phyloP scores from a whole-genome alignment of 2,113 vertebrate species.

The Apodemus speciosus region DNA sequence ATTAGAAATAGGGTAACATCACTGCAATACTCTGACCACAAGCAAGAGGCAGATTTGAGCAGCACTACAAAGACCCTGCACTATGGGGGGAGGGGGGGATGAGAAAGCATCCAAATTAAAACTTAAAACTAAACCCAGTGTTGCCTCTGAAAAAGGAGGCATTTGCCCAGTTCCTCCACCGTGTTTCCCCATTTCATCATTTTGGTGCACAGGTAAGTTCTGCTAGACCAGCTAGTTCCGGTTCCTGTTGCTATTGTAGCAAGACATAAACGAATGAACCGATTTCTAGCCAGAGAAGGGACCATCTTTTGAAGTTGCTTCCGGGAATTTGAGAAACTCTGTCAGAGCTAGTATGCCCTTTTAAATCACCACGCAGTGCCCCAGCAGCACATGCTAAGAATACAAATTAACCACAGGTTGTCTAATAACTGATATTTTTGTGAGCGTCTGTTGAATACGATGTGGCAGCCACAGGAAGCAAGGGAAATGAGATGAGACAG shows the following conservation, averaged over 20 bases:
- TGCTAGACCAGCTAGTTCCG: neutral
- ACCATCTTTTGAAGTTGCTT: neutral
- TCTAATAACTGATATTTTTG: slow-evolving; percentile 37
- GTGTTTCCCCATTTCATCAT: neutral
- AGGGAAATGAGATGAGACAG: slow-evolving; percentile 48
- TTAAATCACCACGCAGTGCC: neutral
- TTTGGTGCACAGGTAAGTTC: neutral
- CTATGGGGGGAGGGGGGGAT: neutral
- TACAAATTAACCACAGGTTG: slow-evolving; percentile 43
- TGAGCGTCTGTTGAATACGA: slow-evolving; percentile 28
- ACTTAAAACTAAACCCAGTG: neutral
- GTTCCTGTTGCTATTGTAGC: too few species aligned
- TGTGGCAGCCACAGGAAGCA: slow-evolving; percentile 33
- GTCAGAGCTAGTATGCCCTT: neutral
- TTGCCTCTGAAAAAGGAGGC: neutral
- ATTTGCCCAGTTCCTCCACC: neutral
- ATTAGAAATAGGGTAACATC: neutral
- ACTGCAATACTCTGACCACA: neutral
- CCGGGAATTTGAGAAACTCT: neutral
- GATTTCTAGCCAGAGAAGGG: neutral
- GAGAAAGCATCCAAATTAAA: neutral
- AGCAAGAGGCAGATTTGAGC: neutral
- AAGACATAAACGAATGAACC: neutral
- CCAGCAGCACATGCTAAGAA: slow-evolving; percentile 24
- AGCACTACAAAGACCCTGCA: neutral